Evolutionary conservation across 1,140 invertebrate genomes (phyloP).

Genomic region (Coelopa frigida): DNA sequence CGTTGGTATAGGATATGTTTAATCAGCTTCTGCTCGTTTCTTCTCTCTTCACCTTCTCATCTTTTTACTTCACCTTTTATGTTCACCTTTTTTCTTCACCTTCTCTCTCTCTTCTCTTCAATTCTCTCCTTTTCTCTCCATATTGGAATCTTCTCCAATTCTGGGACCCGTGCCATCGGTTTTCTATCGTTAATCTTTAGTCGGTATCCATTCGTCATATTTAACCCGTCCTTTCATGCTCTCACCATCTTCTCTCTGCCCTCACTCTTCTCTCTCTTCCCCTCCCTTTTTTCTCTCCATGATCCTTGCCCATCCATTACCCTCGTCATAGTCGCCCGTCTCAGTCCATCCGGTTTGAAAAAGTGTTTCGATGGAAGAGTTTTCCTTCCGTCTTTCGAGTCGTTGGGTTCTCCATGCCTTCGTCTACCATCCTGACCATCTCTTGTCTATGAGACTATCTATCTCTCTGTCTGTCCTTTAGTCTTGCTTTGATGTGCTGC

Average conservation of each 20-base stretch:
- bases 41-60: background rate
- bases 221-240: background rate
- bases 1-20: too few relatives aligned
- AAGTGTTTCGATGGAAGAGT: too few relatives aligned
- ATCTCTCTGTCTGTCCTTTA: background rate
- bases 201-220: too few relatives aligned
- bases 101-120: background rate
- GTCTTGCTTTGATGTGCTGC: too few relatives aligned
- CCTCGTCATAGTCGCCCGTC: background rate
- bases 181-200: too few relatives aligned
- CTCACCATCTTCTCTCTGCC: background rate
- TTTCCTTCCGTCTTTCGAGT: too few relatives aligned
- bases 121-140: background rate
- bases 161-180: too few relatives aligned
- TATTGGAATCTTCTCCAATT: background rate
- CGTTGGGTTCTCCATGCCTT: background rate
- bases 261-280: background rate
- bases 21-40: background rate
- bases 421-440: background rate
- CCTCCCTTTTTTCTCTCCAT: background rate
- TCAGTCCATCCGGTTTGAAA: background rate
- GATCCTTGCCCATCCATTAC: background rate
- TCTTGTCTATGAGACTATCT: background rate
- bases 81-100: background rate
- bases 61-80: background rate